phyloP scores from a whole-genome alignment of 2,113 vertebrate genomes.

The Ranitomeya imitator region DNA sequence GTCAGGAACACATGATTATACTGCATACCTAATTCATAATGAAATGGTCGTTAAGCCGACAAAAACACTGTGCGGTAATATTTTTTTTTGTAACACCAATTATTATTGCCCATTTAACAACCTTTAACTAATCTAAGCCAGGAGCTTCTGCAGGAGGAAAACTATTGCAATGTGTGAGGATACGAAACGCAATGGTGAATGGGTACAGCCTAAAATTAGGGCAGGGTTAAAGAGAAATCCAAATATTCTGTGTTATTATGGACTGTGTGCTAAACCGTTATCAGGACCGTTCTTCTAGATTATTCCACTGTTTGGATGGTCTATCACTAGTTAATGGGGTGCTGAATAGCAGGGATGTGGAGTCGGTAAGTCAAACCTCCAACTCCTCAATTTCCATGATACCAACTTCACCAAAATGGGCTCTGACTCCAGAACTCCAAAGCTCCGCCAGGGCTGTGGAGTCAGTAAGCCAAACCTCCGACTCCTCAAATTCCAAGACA shows the following conservation, averaged over 20 bases:
- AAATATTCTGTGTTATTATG: not conserved
- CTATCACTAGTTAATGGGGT: too few relatives aligned
- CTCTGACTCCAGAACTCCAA: too few relatives aligned
- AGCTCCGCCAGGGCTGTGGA: too few relatives aligned
- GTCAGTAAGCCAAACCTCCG: too few relatives aligned
- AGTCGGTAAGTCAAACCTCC: too few relatives aligned
- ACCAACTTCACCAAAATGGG: too few relatives aligned
- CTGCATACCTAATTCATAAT: slow-evolving; percentile 40
- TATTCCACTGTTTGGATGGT: too few relatives aligned
- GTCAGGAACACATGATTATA: slow-evolving; percentile 40
- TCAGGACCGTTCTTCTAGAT: too few relatives aligned
- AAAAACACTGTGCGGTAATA: slow-evolving; percentile 43
- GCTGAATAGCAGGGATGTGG: too few relatives aligned
- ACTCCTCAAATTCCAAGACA: too few relatives aligned
- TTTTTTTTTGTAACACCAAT: slow-evolving; percentile 43
- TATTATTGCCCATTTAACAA: slow-evolving; percentile 49
- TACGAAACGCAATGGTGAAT: not conserved
- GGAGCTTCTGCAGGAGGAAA: slow-evolving; percentile 7
- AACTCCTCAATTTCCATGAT: too few relatives aligned
- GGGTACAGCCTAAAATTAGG: not conserved
- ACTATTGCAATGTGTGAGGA: not conserved
- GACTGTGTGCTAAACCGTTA: not conserved
- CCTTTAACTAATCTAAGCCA: slow-evolving; percentile 42
- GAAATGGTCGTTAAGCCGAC: slow-evolving; percentile 49
- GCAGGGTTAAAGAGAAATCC: not conserved